Conservation (phyloP, 2,888 invertebrate species). For the Tenthredo notha region DNA sequence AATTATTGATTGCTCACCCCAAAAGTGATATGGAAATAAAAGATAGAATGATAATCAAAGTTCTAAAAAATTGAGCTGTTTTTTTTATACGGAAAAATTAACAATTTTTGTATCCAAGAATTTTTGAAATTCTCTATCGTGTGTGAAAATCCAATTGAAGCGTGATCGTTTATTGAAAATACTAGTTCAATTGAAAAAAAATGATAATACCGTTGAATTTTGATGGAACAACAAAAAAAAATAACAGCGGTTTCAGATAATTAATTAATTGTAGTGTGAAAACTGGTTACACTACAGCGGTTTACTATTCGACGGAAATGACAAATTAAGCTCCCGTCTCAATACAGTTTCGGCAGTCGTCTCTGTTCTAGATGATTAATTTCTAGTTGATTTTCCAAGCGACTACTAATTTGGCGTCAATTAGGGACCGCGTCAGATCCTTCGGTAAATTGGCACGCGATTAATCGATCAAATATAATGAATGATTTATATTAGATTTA, state of each 20-base stretch:
- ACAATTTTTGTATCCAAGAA: not conserved
- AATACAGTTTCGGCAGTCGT: not conserved
- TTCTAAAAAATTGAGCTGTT: too few species aligned
- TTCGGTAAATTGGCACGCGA: not conserved
- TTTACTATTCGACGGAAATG: not conserved
- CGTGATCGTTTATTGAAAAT: not conserved
- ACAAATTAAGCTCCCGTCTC: constrained; percentile 11
- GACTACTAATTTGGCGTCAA: not conserved
- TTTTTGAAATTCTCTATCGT: not conserved
- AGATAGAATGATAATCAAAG: not conserved
- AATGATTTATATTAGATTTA: not conserved
- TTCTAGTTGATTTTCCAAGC: not conserved
- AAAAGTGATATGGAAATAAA: too few species aligned
- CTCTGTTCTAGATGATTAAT: not conserved
- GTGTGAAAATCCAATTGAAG: not conserved
- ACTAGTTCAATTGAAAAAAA: not conserved
- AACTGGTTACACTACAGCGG: not conserved
- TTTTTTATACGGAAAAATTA: not conserved
- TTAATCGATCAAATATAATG: not conserved
- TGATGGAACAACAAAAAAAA: not conserved
- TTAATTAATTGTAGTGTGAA: not conserved
- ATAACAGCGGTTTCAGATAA: not conserved
- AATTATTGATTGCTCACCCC: too few species aligned
- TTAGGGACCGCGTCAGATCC: constrained; percentile 8
- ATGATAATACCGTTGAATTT: not conserved